A percentile compares a stretch with the other conserved stretches of the same genome.
Conservation (phyloP, 2,797 vertebrate genomes). For the Ambastaia sidthimunki region DNA sequence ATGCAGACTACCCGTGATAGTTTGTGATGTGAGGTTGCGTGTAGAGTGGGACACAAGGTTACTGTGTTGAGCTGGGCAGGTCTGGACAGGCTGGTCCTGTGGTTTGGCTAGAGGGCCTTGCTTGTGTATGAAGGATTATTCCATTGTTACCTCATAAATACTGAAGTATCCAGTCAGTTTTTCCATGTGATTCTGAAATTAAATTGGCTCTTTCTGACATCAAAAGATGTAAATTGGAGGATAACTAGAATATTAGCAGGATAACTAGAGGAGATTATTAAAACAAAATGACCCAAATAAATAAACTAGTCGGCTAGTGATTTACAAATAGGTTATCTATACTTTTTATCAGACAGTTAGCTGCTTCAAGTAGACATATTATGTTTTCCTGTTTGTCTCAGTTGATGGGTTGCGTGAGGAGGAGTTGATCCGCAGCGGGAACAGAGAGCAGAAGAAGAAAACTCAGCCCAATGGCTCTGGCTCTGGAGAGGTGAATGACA, state of each 20-base stretch:
- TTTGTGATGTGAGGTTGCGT: slow-evolving; percentile 1
- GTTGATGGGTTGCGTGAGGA: slow-evolving; percentile 77
- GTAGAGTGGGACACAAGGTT: slow-evolving; percentile 63
- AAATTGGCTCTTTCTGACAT: neutral
- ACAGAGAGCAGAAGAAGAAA: slow-evolving; percentile 75
- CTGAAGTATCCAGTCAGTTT: slow-evolving; percentile 34
- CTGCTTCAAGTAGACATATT: too few relatives aligned
- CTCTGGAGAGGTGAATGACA: slow-evolving; percentile 75
- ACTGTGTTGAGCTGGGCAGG: slow-evolving; percentile 68
- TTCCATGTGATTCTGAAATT: slow-evolving; percentile 51
- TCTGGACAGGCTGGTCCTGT: slow-evolving; percentile 63
- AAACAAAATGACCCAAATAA: too few relatives aligned
- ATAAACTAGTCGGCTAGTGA: neutral
- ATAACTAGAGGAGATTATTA: neutral
- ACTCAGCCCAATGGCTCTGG: slow-evolving; percentile 69
- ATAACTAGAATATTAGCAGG: neutral
- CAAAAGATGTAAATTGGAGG: neutral
- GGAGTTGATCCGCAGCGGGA: slow-evolving; percentile 75
- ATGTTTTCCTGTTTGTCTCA: slow-evolving; percentile 43
- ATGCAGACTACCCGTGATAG: slow-evolving; percentile 8
- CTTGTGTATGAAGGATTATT: slow-evolving; percentile 68
- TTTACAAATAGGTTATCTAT: neutral
- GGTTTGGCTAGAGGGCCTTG: slow-evolving; percentile 55
- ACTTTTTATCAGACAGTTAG: neutral
- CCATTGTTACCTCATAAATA: slow-evolving; percentile 62